Conservation (phyloP, 2,888 invertebrate genomes). For the Oegoconia quadripuncta region DNA sequence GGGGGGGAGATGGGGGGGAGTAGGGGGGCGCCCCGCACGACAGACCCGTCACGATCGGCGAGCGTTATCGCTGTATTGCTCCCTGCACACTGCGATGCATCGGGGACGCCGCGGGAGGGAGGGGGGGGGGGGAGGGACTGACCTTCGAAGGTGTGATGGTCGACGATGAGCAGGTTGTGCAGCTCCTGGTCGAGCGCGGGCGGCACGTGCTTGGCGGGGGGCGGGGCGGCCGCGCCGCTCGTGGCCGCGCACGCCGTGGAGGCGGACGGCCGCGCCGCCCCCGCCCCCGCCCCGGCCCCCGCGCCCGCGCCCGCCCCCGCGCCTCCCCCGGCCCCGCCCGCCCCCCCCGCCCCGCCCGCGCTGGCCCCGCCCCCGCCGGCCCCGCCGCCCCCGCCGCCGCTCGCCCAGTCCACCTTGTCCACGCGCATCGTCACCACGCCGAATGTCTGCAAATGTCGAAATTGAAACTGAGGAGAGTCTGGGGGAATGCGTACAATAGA, state of each 20-base stretch:
- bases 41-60: no score
- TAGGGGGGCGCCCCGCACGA: no score
- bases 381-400: conserved; percentile 48
- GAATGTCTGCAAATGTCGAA: conserved; percentile 94
- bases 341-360: conserved; percentile 47
- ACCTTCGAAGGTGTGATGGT: conserved; percentile 97
- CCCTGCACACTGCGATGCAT: no score
- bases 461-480: no score
- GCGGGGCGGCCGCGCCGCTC: conserved; percentile 52
- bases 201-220: conserved; percentile 69
- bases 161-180: conserved; percentile 93
- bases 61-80: no score
- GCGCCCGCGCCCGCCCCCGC: conserved; percentile 33
- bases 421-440: conserved; percentile 94
- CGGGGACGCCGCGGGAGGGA: no score
- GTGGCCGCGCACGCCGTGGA: conserved; percentile 50
- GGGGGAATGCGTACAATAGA: no score
- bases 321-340: conserved; percentile 19
- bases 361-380: conserved; percentile 28
- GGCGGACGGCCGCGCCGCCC: conserved; percentile 29
- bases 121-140: no score
- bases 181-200: conserved; percentile 92
- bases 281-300: conserved; percentile 48
- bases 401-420: conserved; percentile 90
- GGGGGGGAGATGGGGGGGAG: no score